Percentiles rank a stretch among this genome's conserved stretches.
These are phyloP conservation scores for Tyrannus savana DNA, from an alignment of 2,113 vertebrate genomes.

Conservation along the genomic window DNA sequence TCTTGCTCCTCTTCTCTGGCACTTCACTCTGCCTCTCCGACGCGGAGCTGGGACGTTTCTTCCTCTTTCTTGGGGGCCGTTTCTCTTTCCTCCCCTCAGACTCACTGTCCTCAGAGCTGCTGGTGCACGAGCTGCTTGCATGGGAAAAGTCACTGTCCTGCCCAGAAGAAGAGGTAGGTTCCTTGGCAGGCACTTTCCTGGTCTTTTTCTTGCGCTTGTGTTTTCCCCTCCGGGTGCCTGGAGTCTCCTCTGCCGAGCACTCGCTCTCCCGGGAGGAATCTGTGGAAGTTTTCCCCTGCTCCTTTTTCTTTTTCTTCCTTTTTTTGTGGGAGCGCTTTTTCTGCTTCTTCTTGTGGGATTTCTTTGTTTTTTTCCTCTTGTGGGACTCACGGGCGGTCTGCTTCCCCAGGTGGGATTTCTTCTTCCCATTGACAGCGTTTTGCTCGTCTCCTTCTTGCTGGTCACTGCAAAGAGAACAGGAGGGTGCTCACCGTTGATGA, in stretches of 20 bases:
- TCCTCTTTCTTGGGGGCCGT: slow-evolving; percentile 58
- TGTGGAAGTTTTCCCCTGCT: slow-evolving; percentile 58
- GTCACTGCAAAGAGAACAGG: slow-evolving; percentile 68
- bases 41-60: slow-evolving; percentile 28
- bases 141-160: slow-evolving; percentile 72
- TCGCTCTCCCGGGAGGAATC: slow-evolving; percentile 73
- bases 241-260: slow-evolving; percentile 70
- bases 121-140: slow-evolving; percentile 70
- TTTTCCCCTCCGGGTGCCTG: slow-evolving; percentile 59
- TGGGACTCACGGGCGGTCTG: slow-evolving; percentile 69
- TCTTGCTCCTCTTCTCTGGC: slow-evolving; percentile 71
- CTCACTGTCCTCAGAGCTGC: slow-evolving; percentile 74
- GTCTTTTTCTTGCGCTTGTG: slow-evolving; percentile 76
- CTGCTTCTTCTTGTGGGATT: slow-evolving; percentile 88
- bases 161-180: slow-evolving; percentile 68
- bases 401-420: slow-evolving; percentile 71
- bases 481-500: not conserved
- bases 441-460: slow-evolving; percentile 67
- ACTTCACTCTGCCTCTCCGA: slow-evolving; percentile 62
- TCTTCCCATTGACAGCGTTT: slow-evolving; percentile 74
- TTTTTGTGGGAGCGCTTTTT: slow-evolving; percentile 88
- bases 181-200: slow-evolving; percentile 73
- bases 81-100: slow-evolving; percentile 72
- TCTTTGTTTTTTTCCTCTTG: slow-evolving; percentile 85
- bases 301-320: slow-evolving; percentile 79